Conservation (phyloP, 2,113 vertebrate species). For the Tursiops truncatus region DNA sequence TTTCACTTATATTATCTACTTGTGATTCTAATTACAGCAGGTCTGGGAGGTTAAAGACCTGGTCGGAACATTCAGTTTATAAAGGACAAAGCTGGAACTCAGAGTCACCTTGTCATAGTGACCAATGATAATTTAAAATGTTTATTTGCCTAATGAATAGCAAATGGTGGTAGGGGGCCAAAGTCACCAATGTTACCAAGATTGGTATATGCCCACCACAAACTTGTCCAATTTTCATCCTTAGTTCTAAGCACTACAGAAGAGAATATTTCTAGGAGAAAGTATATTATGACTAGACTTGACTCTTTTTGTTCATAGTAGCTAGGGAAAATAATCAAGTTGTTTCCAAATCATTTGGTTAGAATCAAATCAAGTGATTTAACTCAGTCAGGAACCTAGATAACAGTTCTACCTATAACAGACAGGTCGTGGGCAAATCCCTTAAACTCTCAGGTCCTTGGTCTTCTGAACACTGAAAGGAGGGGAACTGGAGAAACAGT, state of each 20-base stretch:
- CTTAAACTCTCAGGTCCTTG: neutral
- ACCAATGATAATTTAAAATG: slow-evolving; percentile 22
- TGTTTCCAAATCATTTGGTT: neutral
- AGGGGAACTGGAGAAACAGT: neutral
- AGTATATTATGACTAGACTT: neutral
- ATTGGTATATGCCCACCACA: neutral
- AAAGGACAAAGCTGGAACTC: slow-evolving; percentile 41
- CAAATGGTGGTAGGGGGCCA: neutral
- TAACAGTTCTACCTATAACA: neutral
- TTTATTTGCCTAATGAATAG: neutral
- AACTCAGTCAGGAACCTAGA: neutral
- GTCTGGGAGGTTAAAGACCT: slow-evolving; percentile 26
- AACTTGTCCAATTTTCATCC: neutral
- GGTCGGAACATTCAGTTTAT: neutral
- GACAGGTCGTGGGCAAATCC: neutral
- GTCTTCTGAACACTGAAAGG: neutral
- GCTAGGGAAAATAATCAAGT: neutral
- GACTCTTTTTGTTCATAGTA: neutral
- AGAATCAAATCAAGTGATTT: neutral
- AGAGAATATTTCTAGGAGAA: slow-evolving; percentile 6
- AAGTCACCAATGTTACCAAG: neutral
- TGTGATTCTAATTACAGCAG: neutral
- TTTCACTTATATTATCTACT: neutral
- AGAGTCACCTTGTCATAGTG: neutral
- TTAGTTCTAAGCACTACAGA: neutral